Conservation (phyloP, 2,888 invertebrate genomes). For the Spisula subtruncata region DNA sequence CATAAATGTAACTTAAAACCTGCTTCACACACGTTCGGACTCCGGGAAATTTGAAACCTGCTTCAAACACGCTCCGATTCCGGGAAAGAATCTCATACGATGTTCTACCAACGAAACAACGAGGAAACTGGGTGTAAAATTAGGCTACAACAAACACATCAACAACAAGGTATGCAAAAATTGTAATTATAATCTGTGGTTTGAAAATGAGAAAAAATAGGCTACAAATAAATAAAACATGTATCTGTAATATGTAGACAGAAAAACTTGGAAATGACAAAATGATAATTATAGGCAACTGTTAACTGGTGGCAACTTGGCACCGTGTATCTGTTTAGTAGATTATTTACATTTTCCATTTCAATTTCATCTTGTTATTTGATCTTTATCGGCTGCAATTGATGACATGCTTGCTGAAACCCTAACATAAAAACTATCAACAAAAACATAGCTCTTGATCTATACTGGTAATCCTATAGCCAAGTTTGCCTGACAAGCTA, state of each 20-base stretch:
- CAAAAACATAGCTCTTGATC: constrained; percentile 37
- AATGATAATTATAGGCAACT: constrained; percentile 69
- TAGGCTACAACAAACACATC: neutral
- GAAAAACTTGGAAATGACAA: constrained; percentile 45
- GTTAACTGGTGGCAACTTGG: constrained; percentile 62
- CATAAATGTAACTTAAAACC: neutral
- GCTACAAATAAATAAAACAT: constrained; percentile 44
- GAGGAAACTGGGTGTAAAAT: neutral
- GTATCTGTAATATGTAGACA: constrained; percentile 51
- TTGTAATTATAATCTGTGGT: neutral
- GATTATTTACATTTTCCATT: constrained; percentile 67
- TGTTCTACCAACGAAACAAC: neutral
- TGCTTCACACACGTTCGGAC: no score
- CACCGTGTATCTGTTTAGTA: constrained; percentile 62
- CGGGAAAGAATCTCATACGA: neutral
- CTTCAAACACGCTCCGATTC: neutral
- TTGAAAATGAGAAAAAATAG: constrained; percentile 28
- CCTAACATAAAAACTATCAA: constrained; percentile 58
- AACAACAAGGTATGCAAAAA: neutral
- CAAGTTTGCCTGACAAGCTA: neutral
- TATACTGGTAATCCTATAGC: constrained; percentile 47
- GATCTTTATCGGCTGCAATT: constrained; percentile 65
- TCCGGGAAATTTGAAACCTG: neutral
- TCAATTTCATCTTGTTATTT: constrained; percentile 71
- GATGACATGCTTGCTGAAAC: constrained; percentile 62